Evolutionary conservation across 2,113 vertebrate genomes (phyloP).

Genomic region (Amblyornis subalaris): DNA sequence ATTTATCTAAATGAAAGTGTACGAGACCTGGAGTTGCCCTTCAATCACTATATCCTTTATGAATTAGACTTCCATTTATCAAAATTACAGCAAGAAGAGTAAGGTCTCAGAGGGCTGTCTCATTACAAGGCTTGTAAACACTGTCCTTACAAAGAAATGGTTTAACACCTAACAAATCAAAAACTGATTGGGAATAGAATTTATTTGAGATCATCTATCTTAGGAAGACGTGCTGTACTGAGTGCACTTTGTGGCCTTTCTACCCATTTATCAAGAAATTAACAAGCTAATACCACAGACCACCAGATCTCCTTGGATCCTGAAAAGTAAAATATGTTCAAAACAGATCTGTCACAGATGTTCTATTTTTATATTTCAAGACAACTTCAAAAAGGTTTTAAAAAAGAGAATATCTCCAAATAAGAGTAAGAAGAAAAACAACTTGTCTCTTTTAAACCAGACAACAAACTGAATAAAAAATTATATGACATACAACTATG

Average conservation of each 20-base stretch:
- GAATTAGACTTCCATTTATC: conserved; percentile 85
- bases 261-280: conserved; percentile 77
- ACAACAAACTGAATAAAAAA: conserved; percentile 52
- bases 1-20: conserved; percentile 82
- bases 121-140: conserved; percentile 82
- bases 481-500: conserved; percentile 19
- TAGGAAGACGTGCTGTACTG: conserved; percentile 60
- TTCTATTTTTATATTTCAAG: conserved; percentile 45
- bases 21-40: conserved; percentile 69
- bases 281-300: conserved; percentile 68
- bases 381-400: conserved; percentile 46
- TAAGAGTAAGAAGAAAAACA: conserved; percentile 15
- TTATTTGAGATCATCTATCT: conserved; percentile 74
- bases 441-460: conserved; percentile 28
- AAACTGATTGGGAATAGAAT: conserved; percentile 75
- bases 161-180: conserved; percentile 83
- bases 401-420: conserved; percentile 20
- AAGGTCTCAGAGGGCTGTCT: conserved; percentile 76
- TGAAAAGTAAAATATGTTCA: conserved; percentile 43
- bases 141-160: conserved; percentile 79
- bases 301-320: conserved; percentile 48
- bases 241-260: conserved; percentile 70
- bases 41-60: conserved; percentile 80
- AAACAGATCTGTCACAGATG: conserved; percentile 45
- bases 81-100: conserved; percentile 80